Evolutionary conservation across 2,888 invertebrate genomes (phyloP), one percentile per base, ranked within the genome.

Genomic region (Agrotis exclamationis): DNA sequence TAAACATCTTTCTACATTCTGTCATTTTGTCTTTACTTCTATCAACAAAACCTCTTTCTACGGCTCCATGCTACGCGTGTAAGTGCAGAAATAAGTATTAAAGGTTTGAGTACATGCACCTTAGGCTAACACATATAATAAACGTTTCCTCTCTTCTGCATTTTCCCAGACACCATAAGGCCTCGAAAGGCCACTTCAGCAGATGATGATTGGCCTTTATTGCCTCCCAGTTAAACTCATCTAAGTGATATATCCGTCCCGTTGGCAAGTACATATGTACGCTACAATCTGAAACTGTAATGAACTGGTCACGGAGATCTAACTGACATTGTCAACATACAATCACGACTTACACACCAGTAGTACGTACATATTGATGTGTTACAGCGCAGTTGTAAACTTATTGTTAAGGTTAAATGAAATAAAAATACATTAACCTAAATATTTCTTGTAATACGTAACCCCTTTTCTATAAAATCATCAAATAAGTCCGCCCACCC

Each of bases 251-350:
- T n/a, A 33, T 39, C n/a, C 28, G 14, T 51, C 11, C 7, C 22
- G 20, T 20, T 39, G 7, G 14, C 5, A 39, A 13, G 20, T 47
- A 56, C 33, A 56, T 28, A 18, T 4, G 28, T 44, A n/a, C 47
- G 33, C 53, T 50, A 57, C 53, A 62, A 63, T 50, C 50, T 59
- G 0, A 63, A 63, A 33, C 28, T 63, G 18, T 85, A 83, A 83
- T 70, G 63, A 62, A 63, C 13, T 6, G 20, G 45, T 85, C 85
- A 83, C 83, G 83, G 28, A 45, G 39, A 28, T 63, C 80, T 83
- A 85, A 83, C 11, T 66, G 57, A 5, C n/a, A 48, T 13, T 63
- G 80, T 74, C 77, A 74, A 85, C 54, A 69, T 11, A 7, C 13
- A 3, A 20, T 57, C 79, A 80, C 79, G 74, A 79, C 47, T 51